Conservation (phyloP, 2,797 vertebrate species). For the Diceros bicornis region DNA sequence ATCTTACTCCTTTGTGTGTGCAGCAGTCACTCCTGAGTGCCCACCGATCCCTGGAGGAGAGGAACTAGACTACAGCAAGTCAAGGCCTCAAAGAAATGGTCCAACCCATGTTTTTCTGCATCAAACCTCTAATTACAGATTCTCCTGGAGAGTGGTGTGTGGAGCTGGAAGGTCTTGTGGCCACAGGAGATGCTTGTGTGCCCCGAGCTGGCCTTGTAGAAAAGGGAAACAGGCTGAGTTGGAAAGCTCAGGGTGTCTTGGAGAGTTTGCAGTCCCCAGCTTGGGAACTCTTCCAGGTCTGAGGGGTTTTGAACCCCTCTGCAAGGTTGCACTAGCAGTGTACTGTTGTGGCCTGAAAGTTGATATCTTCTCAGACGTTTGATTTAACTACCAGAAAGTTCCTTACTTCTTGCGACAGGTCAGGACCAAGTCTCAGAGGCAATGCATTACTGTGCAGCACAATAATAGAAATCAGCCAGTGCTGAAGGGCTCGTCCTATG, state of each 20-base stretch:
- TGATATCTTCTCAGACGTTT: background rate
- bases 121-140: background rate
- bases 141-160: fast-evolving
- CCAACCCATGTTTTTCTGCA: background rate
- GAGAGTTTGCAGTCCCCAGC: background rate
- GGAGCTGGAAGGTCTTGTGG: background rate
- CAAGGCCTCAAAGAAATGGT: conserved; percentile 17
- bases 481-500: conserved; percentile 69
- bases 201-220: background rate
- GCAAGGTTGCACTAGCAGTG: background rate
- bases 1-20: background rate
- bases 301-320: background rate
- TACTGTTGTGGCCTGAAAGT: background rate
- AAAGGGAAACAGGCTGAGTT: too few relatives aligned
- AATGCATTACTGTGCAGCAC: background rate
- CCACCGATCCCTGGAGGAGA: background rate
- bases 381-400: conserved; percentile 27
- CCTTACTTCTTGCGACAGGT: background rate
- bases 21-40: background rate
- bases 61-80: background rate
- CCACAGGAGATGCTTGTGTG: background rate
- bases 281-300: background rate
- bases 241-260: background rate
- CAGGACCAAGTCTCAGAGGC: background rate
- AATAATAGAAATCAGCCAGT: background rate